Evolutionary conservation across 1,140 invertebrate genomes (phyloP), one percentile per base, ranked within the genome.

Genomic region (Megalopta genalis): DNA sequence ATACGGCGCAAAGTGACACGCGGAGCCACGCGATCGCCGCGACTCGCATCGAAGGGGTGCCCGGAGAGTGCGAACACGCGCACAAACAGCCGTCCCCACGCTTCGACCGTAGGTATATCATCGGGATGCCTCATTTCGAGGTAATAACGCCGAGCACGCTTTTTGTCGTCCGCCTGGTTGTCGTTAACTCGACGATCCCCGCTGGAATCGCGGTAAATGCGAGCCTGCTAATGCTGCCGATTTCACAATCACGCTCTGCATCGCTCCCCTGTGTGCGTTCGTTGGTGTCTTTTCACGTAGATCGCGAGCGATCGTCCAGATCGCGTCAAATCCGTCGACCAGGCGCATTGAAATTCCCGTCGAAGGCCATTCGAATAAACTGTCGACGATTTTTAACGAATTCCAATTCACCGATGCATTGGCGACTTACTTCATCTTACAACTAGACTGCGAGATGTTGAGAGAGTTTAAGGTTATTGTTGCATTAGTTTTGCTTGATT

Each of bases 1-100:
- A 85, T 78, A 62, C 49, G 64, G 16, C 37, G 49, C 62, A 68
- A 72, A 85, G 74, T 85, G 83, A 85, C 79, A 81, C 10, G 37
- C 25, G 65, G 12, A 79, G 67, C 46, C 46, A 32, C 60, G 77
- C 39, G 82, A 80, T 83, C 73, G 52, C 75, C 5, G 54, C 49
- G 49, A 21, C 6, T 54, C 12, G 42, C 25, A 57, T 69, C 59
- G 62, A 81, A 64, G 60, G 59, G 70, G 60, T 27, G 23, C 1
- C 37, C 42, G 37, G 57, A 0, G 27, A n/a, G 54, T 57, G 46
- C 71, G 27, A 49, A 52, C 64, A 63, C 57, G n/a, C 10, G 37
- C 27, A 25, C 27, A 60, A 83, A 73, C 62, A 49, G 42, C 37
- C 46, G 14, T 54, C 57, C 32, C 23, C 49, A 2, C 54, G 32